A percentile compares a stretch with the other conserved stretches of the same genome.
Evolutionary conservation across 2,113 vertebrate genomes (phyloP).

Genomic region (Carassius gibelio): DNA sequence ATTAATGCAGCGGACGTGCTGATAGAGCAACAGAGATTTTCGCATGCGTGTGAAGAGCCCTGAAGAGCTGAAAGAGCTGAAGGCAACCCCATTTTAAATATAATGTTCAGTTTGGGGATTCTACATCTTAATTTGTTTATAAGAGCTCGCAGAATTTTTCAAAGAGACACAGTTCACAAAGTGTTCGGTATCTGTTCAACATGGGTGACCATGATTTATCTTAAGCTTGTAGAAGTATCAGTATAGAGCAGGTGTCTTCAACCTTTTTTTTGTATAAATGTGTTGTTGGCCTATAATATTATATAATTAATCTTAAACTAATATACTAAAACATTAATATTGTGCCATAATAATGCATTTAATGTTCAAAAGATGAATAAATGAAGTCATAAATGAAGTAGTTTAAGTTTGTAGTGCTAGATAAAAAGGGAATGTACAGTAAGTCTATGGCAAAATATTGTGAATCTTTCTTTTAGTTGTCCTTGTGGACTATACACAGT

Average conservation of each 20-base stretch:
- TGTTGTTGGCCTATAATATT: not conserved
- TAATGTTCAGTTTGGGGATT: not conserved
- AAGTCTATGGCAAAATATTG: not conserved
- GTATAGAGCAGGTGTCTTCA: not conserved
- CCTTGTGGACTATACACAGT: not conserved
- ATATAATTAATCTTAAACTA: not conserved
- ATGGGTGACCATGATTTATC: not conserved
- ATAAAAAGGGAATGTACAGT: not conserved
- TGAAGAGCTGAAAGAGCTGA: conserved; percentile 9
- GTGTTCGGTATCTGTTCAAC: not conserved
- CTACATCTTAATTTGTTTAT: not conserved
- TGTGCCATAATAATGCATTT: not conserved
- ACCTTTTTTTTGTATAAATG: not conserved
- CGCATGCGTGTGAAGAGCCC: not conserved
- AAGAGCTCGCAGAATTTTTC: not conserved
- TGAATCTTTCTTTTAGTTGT: not conserved
- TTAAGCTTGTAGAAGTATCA: not conserved
- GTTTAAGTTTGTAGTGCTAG: not conserved
- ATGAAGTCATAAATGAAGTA: not conserved
- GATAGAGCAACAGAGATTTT: conserved; percentile 34
- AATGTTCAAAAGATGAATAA: not conserved
- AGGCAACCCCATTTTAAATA: not conserved
- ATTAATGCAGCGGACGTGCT: conserved; percentile 47
- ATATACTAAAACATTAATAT: not conserved
- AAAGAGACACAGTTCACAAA: not conserved